A percentile compares a stretch with the other conserved stretches of the same genome.
phyloP scores from a whole-genome alignment of 2,888 invertebrate genomes.

The Baccha elongata region DNA sequence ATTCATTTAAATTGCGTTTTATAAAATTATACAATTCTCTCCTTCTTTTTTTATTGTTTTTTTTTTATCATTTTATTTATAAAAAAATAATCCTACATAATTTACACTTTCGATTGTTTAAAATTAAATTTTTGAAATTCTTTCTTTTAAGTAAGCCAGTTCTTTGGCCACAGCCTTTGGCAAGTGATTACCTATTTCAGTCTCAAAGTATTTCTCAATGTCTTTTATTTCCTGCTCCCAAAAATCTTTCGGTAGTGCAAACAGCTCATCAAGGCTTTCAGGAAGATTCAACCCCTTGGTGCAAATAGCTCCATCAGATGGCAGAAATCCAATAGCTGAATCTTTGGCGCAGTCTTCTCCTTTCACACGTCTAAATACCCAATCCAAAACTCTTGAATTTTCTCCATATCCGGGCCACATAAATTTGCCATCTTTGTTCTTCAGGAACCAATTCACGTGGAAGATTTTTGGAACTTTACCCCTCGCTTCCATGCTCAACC shows the following conservation, averaged over 20 bases:
- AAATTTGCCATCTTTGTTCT: conserved; percentile 92
- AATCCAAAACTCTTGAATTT: conserved; percentile 97
- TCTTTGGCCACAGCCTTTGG: conserved; percentile 89
- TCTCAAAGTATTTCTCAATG: conserved; percentile 93
- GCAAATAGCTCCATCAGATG: conserved; percentile 86
- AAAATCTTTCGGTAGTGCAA: conserved; percentile 93
- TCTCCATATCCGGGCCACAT: conserved; percentile 99
- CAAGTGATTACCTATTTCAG: conserved; percentile 94
- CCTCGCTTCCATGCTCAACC: conserved; percentile 92
- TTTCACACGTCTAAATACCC: conserved; percentile 95
- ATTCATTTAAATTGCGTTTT: background rate
- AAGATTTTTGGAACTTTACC: conserved; percentile 94
- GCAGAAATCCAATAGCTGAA: conserved; percentile 90
- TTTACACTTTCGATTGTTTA: conserved; percentile 82
- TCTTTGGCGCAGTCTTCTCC: conserved; percentile 87
- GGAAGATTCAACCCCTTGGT: conserved; percentile 86
- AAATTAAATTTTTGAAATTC: conserved; percentile 50
- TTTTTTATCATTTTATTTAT: background rate
- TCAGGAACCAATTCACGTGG: conserved; percentile 99
- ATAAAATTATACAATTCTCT: background rate
- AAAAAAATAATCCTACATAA: conserved; percentile 80
- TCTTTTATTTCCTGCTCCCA: conserved; percentile 93
- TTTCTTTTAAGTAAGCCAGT: conserved; percentile 85
- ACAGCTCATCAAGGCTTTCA: conserved; percentile 90
- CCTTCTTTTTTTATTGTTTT: background rate